These are phyloP conservation scores for Reinhardtius hippoglossoides DNA, from an alignment of 2,113 vertebrate genomes.

Conservation along the genomic window DNA sequence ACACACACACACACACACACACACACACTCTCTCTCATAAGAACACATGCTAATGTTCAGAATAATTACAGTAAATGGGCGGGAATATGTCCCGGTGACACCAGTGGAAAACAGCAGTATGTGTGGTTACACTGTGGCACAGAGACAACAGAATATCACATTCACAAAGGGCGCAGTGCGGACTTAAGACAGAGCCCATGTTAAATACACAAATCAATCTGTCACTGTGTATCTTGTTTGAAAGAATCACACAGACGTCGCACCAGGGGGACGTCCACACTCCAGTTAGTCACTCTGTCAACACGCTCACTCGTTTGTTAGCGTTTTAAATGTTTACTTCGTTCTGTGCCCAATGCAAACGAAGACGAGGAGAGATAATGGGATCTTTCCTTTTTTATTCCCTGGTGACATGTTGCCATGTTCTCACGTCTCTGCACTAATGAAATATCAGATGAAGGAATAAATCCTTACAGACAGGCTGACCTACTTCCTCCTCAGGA, in stretches of 20 bases:
- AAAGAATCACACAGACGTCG: slow-evolving; percentile 16
- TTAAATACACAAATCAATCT: slow-evolving; percentile 17
- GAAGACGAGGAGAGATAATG: slow-evolving; percentile 33
- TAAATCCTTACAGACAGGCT: neutral
- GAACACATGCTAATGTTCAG: slow-evolving; percentile 16
- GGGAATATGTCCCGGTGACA: slow-evolving; percentile 30
- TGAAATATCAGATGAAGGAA: slow-evolving; percentile 45
- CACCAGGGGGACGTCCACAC: slow-evolving; percentile 29
- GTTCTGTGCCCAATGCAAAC: slow-evolving; percentile 35
- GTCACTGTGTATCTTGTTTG: slow-evolving; percentile 17
- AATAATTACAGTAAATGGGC: slow-evolving; percentile 22
- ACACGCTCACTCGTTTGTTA: slow-evolving; percentile 39
- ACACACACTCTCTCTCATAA: neutral
- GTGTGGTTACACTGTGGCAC: slow-evolving; percentile 27
- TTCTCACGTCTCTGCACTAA: slow-evolving; percentile 34
- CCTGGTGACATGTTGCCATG: slow-evolving; percentile 17
- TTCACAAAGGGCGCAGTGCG: neutral
- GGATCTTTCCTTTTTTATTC: slow-evolving; percentile 40
- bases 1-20: too few relatives aligned
- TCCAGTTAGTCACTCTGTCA: slow-evolving; percentile 56
- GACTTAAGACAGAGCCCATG: neutral
- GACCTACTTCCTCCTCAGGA: slow-evolving; percentile 52
- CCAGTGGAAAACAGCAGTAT: slow-evolving; percentile 46
- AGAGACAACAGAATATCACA: slow-evolving; percentile 7
- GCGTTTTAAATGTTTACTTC: slow-evolving; percentile 41